phyloP scores from a whole-genome alignment of 1,140 invertebrate species.

The Atta texana region DNA sequence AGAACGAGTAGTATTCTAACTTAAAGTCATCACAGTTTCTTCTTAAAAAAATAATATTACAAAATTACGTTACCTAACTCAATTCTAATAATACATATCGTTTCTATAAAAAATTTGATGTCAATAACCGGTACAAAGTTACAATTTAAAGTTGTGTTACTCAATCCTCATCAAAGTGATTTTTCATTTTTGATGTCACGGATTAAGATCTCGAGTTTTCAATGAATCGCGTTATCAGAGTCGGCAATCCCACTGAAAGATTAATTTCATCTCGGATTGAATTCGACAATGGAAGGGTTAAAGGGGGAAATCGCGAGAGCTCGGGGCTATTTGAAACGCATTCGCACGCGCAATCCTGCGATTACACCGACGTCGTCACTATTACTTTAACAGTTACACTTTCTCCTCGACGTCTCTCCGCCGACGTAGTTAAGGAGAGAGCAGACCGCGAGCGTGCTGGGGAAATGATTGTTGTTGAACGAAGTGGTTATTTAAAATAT shows the following conservation, averaged over 20 bases:
- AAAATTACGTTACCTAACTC: too few relatives aligned
- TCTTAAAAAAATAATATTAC: too few relatives aligned
- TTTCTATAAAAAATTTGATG: too few relatives aligned
- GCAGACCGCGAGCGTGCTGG: slow-evolving; percentile 54
- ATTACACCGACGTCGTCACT: slow-evolving; percentile 84
- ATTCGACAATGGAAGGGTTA: background rate
- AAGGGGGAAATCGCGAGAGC: background rate
- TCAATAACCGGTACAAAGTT: too few relatives aligned
- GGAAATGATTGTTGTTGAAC: slow-evolving; percentile 70
- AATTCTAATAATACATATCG: too few relatives aligned
- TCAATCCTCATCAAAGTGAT: too few relatives aligned
- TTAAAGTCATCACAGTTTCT: too few relatives aligned
- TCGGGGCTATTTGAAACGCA: slow-evolving; percentile 57
- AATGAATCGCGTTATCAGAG: background rate
- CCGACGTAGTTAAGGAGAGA: slow-evolving; percentile 75
- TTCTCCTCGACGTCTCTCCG: slow-evolving; percentile 80
- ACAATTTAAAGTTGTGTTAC: too few relatives aligned
- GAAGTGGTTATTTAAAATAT: slow-evolving; percentile 66
- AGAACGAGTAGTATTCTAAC: too few relatives aligned
- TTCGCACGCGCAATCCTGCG: slow-evolving; percentile 81
- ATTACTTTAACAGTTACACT: slow-evolving; percentile 85
- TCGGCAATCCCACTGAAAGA: too few relatives aligned
- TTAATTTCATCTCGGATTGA: background rate
- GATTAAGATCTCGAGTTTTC: background rate
- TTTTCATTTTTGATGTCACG: too few relatives aligned